Evolutionary conservation across 1,140 invertebrate species (phyloP).

Genomic region (Drosophila albomicans): DNA sequence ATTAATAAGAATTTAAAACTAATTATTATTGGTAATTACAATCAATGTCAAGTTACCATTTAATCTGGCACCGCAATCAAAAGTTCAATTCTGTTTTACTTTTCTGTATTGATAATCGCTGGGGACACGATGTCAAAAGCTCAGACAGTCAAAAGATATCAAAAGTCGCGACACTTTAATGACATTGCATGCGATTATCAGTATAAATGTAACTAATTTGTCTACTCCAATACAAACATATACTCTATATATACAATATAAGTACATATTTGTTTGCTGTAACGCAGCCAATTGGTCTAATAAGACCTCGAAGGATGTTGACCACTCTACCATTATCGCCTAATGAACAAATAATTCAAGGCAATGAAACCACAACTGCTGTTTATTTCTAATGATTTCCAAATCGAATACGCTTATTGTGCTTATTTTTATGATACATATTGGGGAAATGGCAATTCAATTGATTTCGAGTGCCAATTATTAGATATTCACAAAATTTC

Average conservation of each 20-base stretch:
- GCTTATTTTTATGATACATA: too few relatives aligned
- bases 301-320: too few relatives aligned
- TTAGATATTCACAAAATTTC: too few relatives aligned
- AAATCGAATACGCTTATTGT: not conserved
- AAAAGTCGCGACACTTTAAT: not conserved
- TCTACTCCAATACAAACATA: not conserved
- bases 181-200: too few relatives aligned
- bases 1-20: too few relatives aligned
- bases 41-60: not conserved
- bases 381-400: not conserved
- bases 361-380: not conserved
- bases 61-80: not conserved
- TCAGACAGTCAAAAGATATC: not conserved
- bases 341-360: conserved; percentile 18
- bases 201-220: conserved; percentile 12
- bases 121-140: conserved; percentile 9
- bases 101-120: not conserved
- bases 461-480: too few relatives aligned
- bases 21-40: too few relatives aligned
- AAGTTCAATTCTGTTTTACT: conserved; percentile 6
- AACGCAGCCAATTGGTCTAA: not conserved
- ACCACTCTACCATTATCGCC: conserved; percentile 1
- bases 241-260: not conserved
- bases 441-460: too few relatives aligned
- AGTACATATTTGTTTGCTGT: not conserved